Base-by-base conservation (phyloP, 2,888 invertebrate species). In the Xiphydria camelus region DNA sequence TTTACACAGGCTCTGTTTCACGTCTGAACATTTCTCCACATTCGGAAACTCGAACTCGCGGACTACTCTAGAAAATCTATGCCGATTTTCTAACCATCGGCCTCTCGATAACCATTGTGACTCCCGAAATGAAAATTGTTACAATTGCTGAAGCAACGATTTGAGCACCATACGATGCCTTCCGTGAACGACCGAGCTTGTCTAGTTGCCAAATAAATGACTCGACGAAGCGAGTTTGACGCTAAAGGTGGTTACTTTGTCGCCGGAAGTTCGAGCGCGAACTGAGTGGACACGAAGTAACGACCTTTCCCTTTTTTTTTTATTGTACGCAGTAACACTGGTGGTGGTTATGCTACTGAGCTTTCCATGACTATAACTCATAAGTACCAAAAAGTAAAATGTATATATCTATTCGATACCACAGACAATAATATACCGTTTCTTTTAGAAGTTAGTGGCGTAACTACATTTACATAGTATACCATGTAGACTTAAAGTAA, bases 161-260 rank as follows among this genome's bases (percentile, higher is more conserved):
- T 68, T 64, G 67, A 68, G 68, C 70, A 68, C 72, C 71, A 65
- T 69, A 73, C 75, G 74, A 75, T 75, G 75, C 75, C 75, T 75
- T 73, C 71, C 74, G 74, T 73, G 73, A 74, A 74, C 71, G 70
- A 75, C 73, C 75, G 73, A 75, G 73, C 74, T 75, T 75, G 73
- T 64, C 63, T 65, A 66, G 62, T 64, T 66, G 61, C 63, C 57
- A 62, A 59, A 57, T 57, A 49, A 25, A 7, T 34, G 39, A 52
- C 48, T 52, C 53, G 49, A 50, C 43, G 41, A 54, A 53, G 48
- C 42, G 51, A 55, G 51, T 57, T 59, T 59, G 55, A 29, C 29
- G 29, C 29, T 15, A 29, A 29, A 29, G 29, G 15, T 29, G 15
- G 29, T 15, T 5, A 29, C 12, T 12, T 15, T 15, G 29, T 14